These are phyloP conservation scores for Pseudomyrmex concolor DNA, from an alignment of 1,140 invertebrate genomes.

Conservation along the genomic window DNA sequence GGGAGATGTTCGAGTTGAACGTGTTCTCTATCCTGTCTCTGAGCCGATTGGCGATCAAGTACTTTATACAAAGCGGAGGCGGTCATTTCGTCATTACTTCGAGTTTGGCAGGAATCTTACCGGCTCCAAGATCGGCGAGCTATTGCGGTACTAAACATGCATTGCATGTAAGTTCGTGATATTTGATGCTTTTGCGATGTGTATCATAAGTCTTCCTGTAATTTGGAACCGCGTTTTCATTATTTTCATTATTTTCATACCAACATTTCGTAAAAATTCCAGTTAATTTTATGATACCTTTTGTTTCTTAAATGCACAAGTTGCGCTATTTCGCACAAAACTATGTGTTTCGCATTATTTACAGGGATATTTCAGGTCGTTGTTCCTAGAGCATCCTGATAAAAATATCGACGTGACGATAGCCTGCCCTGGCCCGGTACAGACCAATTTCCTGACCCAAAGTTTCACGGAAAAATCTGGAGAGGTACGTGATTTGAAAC, in stretches of 20 bases:
- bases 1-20: constrained; percentile 92
- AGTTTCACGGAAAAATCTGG: constrained; percentile 89
- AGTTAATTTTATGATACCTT: too few species aligned
- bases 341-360: constrained; percentile 61
- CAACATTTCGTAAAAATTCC: too few species aligned
- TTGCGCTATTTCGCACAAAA: neutral
- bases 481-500: constrained; percentile 82
- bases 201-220: too few species aligned
- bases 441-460: constrained; percentile 90
- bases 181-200: too few species aligned
- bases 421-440: constrained; percentile 91
- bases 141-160: constrained; percentile 94
- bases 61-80: constrained; percentile 87
- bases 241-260: too few species aligned
- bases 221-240: too few species aligned
- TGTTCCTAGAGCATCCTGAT: constrained; percentile 87
- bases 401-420: constrained; percentile 88
- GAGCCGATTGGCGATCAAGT: constrained; percentile 88
- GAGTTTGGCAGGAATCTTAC: constrained; percentile 89
- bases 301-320: neutral
- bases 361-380: constrained; percentile 90
- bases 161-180: constrained; percentile 88
- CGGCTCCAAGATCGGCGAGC: constrained; percentile 90
- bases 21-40: constrained; percentile 92
- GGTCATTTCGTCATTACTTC: constrained; percentile 91